These are phyloP conservation scores for Pentamera pediparva DNA, from an alignment of 53 echinoderm and acorn worm species.

Conservation along the genomic window DNA sequence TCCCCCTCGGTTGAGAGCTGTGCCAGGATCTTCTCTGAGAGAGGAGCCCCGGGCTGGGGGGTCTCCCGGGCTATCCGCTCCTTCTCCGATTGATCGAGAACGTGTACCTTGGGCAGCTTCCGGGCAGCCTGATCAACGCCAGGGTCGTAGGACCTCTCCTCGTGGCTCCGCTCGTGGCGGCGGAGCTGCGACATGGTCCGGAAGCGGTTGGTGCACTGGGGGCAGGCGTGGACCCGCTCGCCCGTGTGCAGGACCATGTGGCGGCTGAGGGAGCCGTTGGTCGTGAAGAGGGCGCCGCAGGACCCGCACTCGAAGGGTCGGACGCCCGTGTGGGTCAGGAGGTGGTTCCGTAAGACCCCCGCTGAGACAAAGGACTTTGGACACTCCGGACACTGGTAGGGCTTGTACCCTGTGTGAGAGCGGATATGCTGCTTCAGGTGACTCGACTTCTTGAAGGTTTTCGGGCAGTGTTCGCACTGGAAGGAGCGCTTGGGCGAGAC, in stretches of 20 bases:
- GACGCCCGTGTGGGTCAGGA: constrained; percentile 69
- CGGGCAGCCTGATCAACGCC: constrained; percentile 19
- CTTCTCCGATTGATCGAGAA: constrained; percentile 71
- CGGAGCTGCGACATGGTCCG: constrained; percentile 67
- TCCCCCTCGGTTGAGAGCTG: constrained; percentile 76
- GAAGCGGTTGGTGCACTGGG: constrained; percentile 67
- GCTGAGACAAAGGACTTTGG: constrained; percentile 87
- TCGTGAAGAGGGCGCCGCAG: constrained; percentile 73
- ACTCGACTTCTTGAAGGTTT: constrained; percentile 94
- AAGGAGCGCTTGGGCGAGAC: constrained; percentile 66
- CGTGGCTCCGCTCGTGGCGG: constrained; percentile 75
- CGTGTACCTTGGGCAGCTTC: constrained; percentile 53
- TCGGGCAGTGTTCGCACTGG: constrained; percentile 66
- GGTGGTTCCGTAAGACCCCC: constrained; percentile 75
- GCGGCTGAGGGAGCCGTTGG: constrained; percentile 85
- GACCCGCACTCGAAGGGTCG: constrained; percentile 72
- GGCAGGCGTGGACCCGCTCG: constrained; percentile 54
- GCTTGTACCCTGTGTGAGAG: constrained; percentile 92
- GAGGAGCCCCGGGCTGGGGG: constrained; percentile 62
- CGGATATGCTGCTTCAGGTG: constrained; percentile 95
- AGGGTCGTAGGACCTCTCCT: constrained; percentile 40
- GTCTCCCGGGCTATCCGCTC: constrained; percentile 58
- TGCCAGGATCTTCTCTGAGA: constrained; percentile 82
- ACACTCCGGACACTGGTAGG: constrained; percentile 77
- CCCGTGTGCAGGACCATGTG: constrained; percentile 84